phyloP scores from a whole-genome alignment of 1,140 invertebrate genomes.

The Oncopeltus fasciatus region DNA sequence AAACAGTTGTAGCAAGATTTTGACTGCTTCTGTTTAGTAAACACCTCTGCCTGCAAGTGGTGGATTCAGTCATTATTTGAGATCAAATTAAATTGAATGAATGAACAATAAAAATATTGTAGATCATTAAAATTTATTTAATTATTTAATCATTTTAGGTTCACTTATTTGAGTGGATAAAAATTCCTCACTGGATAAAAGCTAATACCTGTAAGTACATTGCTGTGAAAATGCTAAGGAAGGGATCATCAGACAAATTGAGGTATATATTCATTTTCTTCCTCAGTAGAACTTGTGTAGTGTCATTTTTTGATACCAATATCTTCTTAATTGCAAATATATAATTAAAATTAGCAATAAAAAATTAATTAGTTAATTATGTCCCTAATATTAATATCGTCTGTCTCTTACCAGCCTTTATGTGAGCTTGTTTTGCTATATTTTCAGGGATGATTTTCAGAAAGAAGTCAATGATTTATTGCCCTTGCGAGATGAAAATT shows the following conservation, averaged over 20 bases:
- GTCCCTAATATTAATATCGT: too few relatives aligned
- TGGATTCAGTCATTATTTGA: too few relatives aligned
- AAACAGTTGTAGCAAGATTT: too few relatives aligned
- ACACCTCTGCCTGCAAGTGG: too few relatives aligned
- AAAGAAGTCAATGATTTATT: slow-evolving; percentile 57
- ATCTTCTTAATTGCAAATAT: too few relatives aligned
- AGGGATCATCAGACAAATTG: slow-evolving; percentile 43
- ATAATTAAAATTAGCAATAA: neutral
- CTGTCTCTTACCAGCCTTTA: too few relatives aligned
- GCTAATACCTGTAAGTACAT: slow-evolving; percentile 43
- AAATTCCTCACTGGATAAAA: slow-evolving; percentile 37
- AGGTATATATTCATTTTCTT: too few relatives aligned
- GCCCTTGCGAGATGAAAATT: slow-evolving; percentile 32
- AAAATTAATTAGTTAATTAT: neutral
- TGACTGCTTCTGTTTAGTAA: too few relatives aligned
- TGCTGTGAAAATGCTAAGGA: slow-evolving; percentile 55
- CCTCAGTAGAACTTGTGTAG: too few relatives aligned
- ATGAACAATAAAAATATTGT: too few relatives aligned
- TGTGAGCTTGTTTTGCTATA: neutral
- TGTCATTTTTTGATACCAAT: too few relatives aligned
- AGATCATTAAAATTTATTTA: neutral
- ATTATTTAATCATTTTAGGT: slow-evolving; percentile 32
- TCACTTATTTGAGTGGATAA: slow-evolving; percentile 53
- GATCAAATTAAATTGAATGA: too few relatives aligned
- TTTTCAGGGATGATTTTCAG: slow-evolving; percentile 43